Percentiles rank a stretch among this genome's conserved stretches.
These are phyloP conservation scores for Sarcophaga rosellei DNA, from an alignment of 2,888 invertebrate species.

Conservation along the genomic window DNA sequence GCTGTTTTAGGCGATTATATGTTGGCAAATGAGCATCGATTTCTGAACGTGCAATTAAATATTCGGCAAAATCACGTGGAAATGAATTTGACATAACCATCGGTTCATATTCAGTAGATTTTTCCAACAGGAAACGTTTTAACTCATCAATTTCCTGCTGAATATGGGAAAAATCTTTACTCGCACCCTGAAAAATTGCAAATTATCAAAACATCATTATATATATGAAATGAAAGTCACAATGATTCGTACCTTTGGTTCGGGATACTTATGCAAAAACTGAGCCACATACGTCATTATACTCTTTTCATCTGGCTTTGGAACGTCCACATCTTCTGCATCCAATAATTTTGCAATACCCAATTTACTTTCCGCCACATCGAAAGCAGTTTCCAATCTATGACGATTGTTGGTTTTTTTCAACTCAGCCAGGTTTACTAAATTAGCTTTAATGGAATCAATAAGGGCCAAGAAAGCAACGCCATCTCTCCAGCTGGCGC, in stretches of 20 bases:
- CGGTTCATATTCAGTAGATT: slow-evolving; percentile 89
- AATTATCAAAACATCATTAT: slow-evolving; percentile 24
- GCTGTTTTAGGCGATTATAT: slow-evolving; percentile 89
- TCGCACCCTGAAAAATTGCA: slow-evolving; percentile 83
- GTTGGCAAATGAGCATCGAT: slow-evolving; percentile 85
- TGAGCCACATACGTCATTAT: slow-evolving; percentile 99
- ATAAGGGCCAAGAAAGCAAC: slow-evolving; percentile 97
- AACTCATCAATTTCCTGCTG: slow-evolving; percentile 92
- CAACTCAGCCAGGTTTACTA: slow-evolving; percentile 93
- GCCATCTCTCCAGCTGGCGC: slow-evolving; percentile 97
- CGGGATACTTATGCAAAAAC: slow-evolving; percentile 96
- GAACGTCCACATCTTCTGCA: slow-evolving; percentile 97
- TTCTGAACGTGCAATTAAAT: slow-evolving; percentile 87
- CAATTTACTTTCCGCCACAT: slow-evolving; percentile 93
- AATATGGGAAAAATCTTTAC: slow-evolving; percentile 88
- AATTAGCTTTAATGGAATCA: slow-evolving; percentile 95
- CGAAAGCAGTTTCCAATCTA: slow-evolving; percentile 95
- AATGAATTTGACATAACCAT: slow-evolving; percentile 89
- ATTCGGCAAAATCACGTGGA: slow-evolving; percentile 91
- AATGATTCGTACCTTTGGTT: slow-evolving; percentile 85
- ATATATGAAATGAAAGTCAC: background rate
- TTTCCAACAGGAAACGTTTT: slow-evolving; percentile 90
- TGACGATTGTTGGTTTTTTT: slow-evolving; percentile 89
- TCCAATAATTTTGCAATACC: slow-evolving; percentile 96
- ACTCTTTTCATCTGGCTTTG: slow-evolving; percentile 97